phyloP scores from a whole-genome alignment of 2,888 invertebrate genomes.

The Sphaerophoria rueppellii region DNA sequence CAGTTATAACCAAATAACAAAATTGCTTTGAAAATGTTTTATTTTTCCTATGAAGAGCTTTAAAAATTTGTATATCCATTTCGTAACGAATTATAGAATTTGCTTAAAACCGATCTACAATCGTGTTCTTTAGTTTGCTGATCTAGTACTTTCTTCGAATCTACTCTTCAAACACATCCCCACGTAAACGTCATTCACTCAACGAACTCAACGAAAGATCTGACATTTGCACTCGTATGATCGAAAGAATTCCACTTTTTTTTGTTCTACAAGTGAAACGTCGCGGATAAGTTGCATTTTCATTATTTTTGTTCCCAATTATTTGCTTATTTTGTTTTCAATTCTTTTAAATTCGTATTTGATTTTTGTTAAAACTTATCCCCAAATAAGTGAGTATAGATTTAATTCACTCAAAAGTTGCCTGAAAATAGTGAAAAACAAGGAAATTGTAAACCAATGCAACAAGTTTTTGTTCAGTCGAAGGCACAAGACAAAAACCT shows the following conservation, averaged over 20 bases:
- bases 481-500: no score
- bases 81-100: no score
- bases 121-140: background rate
- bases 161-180: slow-evolving; percentile 48
- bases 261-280: slow-evolving; percentile 58
- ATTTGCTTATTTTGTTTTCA: slow-evolving; percentile 19
- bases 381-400: no score
- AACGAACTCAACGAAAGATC: slow-evolving; percentile 35
- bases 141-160: slow-evolving; percentile 3
- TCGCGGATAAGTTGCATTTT: slow-evolving; percentile 31
- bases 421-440: no score
- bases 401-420: no score
- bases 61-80: no score
- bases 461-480: no score
- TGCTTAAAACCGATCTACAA: no score
- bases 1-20: background rate
- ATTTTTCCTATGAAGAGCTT: no score
- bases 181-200: slow-evolving; percentile 26
- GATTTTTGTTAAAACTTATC: no score
- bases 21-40: background rate
- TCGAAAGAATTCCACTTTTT: slow-evolving; percentile 51
- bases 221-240: slow-evolving; percentile 61
- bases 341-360: no score
- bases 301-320: slow-evolving; percentile 42
- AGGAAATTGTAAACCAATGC: no score